A percentile compares a stretch with the other conserved stretches of the same genome.
Evolutionary conservation across 2,888 invertebrate species (phyloP).

Genomic region (Lasius platythorax): DNA sequence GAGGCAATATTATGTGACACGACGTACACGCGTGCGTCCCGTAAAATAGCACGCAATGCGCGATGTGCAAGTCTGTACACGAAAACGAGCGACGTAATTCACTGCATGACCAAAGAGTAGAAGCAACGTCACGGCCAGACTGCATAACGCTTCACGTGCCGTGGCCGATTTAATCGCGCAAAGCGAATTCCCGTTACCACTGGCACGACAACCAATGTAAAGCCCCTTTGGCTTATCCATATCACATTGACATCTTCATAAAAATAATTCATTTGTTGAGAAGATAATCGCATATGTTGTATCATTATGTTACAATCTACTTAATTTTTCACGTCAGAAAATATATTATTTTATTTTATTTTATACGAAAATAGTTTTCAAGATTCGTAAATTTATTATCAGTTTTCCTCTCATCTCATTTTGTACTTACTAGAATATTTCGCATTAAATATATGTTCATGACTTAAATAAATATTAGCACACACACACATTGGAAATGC

Average conservation of each 20-base stretch:
- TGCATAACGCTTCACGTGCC: constrained; percentile 43
- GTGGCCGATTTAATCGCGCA: constrained; percentile 45
- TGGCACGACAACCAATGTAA: constrained; percentile 29
- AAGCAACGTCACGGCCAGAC: constrained; percentile 45
- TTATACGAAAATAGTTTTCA: background rate
- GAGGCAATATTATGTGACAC: constrained; percentile 76
- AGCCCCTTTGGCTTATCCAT: constrained; percentile 25
- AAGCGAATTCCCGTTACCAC: constrained; percentile 41
- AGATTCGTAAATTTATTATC: background rate
- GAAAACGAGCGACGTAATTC: constrained; percentile 50
- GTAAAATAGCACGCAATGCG: constrained; percentile 62
- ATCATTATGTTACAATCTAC: background rate
- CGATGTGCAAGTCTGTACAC: constrained; percentile 40
- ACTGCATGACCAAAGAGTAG: constrained; percentile 31
- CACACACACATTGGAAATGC: background rate
- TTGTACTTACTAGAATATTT: background rate
- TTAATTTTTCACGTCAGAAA: background rate
- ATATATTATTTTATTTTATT: background rate
- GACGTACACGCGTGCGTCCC: constrained; percentile 60
- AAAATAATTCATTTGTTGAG: background rate
- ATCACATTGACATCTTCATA: constrained; percentile 22
- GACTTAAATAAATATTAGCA: background rate
- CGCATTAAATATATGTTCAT: background rate
- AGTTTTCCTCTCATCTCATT: background rate
- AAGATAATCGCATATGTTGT: background rate